Base-by-base conservation (phyloP, 2,113 vertebrate genomes). In the Psophia crepitans region DNA sequence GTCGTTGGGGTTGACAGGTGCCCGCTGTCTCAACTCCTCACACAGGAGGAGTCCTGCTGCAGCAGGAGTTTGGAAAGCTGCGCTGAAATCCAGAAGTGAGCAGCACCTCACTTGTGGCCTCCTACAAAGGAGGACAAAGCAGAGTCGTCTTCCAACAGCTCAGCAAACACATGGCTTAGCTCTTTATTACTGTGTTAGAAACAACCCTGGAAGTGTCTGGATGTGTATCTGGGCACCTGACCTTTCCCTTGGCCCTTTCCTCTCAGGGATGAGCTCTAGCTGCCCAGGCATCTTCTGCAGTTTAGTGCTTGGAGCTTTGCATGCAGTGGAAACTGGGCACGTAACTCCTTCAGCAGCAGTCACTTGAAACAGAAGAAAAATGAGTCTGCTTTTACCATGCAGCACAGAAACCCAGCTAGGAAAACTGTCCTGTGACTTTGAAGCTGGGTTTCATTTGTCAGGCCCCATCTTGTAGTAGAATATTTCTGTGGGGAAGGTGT, bases 141-240 rank as follows among this genome's bases (percentile, higher is more conserved):
- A 54, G 49, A 37, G 32, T 65, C n/a, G 54, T 51, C 58, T 87
- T 87, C 79, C 56, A 90, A 15, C 6, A 18, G 3, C 24, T 21
- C 48, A 75, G 68, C 81, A 96, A 92, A 76, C 75, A 41, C 0
- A 8, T 73, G 79, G 51, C n/a, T 96, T 88, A 90, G 70, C 39
- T 92, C 15, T 64, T 63, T 46, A 20, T 81, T 81, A 17, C 58
- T 89, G 76, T 71, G 37, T 20, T 82, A 69, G 57, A 89, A 81
- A 77, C 33, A 61, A 91, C 74, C 28, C 63, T 89, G 54, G 44
- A 86, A 84, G 84, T 66, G n/a, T 76, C 73, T 44, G 44, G 85
- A 85, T 22, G 12, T 57, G 30, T 94, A 4, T 88, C 44, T 82
- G 84, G 68, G 58, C 49, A 35, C 65, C 65, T 87, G n/a, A 83